Conservation (phyloP, 2,797 vertebrate genomes). For the Tiaroga cobitis region DNA sequence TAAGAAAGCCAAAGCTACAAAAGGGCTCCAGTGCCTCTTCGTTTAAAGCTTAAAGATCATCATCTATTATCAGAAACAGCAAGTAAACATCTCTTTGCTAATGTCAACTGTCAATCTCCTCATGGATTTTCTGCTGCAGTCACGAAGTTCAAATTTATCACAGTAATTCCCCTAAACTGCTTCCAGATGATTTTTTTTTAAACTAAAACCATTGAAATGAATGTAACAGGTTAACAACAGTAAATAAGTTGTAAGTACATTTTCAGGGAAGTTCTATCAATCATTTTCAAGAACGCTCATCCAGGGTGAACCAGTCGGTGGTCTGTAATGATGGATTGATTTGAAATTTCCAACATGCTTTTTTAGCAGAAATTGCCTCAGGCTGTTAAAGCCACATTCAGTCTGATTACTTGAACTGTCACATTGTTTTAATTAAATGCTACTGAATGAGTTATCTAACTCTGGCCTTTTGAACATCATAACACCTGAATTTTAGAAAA, state of each 20-base stretch:
- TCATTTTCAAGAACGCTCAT: neutral
- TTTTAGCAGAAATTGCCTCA: neutral
- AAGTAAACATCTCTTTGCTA: conserved; percentile 16
- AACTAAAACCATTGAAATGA: neutral
- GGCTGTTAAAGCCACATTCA: neutral
- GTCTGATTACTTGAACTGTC: neutral
- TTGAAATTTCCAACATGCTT: conserved; percentile 14
- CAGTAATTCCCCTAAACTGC: neutral
- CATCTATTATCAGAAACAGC: conserved; percentile 22
- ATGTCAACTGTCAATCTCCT: conserved; percentile 20
- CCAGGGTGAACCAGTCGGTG: neutral
- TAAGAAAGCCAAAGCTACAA: neutral
- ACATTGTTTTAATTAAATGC: neutral
- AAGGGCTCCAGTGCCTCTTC: neutral
- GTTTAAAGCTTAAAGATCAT: neutral
- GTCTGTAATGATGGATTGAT: conserved; percentile 32
- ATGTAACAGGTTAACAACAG: neutral
- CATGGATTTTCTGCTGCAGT: neutral
- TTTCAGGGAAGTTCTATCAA: neutral
- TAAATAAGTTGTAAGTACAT: neutral
- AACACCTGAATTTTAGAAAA: neutral
- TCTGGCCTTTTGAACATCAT: neutral
- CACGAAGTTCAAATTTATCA: neutral
- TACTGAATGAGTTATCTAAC: neutral
- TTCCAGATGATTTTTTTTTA: neutral